Evolutionary conservation across 2,797 vertebrate genomes (phyloP).

Genomic region (Microctenopoma stevenorrisi): DNA sequence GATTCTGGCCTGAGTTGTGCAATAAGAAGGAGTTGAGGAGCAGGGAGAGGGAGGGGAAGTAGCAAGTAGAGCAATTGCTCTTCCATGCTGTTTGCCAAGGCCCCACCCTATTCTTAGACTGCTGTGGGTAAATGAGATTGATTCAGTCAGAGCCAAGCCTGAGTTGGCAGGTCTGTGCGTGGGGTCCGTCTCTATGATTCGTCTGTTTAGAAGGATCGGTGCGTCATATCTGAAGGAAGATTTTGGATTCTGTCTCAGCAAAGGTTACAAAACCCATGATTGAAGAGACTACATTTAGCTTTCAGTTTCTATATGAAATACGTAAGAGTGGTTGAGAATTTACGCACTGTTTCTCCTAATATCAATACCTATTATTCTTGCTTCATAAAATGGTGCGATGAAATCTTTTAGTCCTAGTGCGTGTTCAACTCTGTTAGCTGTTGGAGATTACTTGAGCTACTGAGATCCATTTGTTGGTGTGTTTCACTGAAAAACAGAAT

Average conservation of each 20-base stretch:
- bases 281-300: not conserved
- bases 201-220: constrained; percentile 10
- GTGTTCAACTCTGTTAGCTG: constrained; percentile 10
- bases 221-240: not conserved
- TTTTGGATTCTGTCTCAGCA: constrained; percentile 6
- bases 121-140: constrained; percentile 16
- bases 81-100: constrained; percentile 53
- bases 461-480: constrained; percentile 4
- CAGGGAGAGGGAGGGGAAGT: constrained; percentile 17
- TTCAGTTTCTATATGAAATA: constrained; percentile 48
- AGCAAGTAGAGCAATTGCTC: constrained; percentile 36
- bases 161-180: constrained; percentile 25
- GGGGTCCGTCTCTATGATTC: not conserved
- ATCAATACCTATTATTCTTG: not conserved
- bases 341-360: constrained; percentile 13
- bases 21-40: constrained; percentile 48
- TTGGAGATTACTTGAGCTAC: constrained; percentile 5
- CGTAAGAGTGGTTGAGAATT: constrained; percentile 24
- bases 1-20: constrained; percentile 46
- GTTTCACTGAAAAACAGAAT: too few relatives aligned
- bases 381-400: constrained; percentile 1
- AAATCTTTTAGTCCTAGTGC: constrained; percentile 8
- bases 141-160: constrained; percentile 25
- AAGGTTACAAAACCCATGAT: not conserved
- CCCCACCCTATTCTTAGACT: constrained; percentile 61